Percentiles rank a stretch among this genome's conserved stretches.
Evolutionary conservation across 2,113 vertebrate species (phyloP).

Genomic region (Motacilla tschutschensis): DNA sequence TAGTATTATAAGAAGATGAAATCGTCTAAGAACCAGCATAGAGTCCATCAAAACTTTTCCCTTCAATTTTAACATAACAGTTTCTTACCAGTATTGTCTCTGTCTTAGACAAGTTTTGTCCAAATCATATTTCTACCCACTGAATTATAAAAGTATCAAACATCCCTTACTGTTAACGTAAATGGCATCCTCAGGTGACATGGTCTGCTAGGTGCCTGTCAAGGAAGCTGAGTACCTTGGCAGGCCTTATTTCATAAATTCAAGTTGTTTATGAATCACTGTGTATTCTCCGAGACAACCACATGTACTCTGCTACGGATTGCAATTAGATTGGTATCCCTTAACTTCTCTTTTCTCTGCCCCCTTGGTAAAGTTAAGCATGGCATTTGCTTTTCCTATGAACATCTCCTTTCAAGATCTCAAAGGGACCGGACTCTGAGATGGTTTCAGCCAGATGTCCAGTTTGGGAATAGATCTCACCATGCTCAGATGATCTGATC

Average conservation of each 20-base stretch:
- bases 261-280: not conserved
- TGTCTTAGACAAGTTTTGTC: not conserved
- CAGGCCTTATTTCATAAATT: not conserved
- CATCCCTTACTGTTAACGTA: not conserved
- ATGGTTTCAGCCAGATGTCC: not conserved
- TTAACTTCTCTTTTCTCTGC: not conserved
- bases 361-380: not conserved
- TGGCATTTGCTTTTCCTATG: not conserved
- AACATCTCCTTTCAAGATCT: not conserved
- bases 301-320: not conserved
- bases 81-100: not conserved
- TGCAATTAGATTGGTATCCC: not conserved
- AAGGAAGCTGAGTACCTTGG: not conserved
- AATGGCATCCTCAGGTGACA: not conserved
- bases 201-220: not conserved
- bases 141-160: not conserved
- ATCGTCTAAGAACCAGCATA: not conserved
- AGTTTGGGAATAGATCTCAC: not conserved
- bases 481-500: not conserved
- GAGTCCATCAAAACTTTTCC: not conserved
- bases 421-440: not conserved
- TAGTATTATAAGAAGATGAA: not conserved
- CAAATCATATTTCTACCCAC: not conserved
- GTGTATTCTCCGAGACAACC: not conserved
- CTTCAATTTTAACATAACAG: not conserved